Base-by-base conservation (phyloP, 2,113 vertebrate species). In the Antennarius striatus region DNA sequence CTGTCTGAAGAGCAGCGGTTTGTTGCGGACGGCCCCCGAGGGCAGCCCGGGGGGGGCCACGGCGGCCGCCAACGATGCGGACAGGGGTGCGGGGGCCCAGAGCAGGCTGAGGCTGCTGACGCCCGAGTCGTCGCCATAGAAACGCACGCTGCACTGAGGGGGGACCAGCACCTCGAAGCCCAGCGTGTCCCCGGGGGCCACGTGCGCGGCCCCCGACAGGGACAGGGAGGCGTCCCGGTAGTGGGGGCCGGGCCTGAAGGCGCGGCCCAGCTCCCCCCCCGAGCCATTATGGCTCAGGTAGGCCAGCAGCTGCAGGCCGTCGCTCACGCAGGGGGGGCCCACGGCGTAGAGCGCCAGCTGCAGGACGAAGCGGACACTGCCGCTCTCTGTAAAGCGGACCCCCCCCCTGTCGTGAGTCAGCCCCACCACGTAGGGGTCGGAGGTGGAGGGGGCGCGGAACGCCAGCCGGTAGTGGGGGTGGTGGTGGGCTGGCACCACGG, bases 171-270 rank as follows among this genome's bases (percentile, higher is more conserved):
- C 94, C 85, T 95, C 95, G 77, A 94, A 94, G 75, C 73, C 93
- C 46, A 95, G 82, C 3, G 91, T 83, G 79, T 96, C 94, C 49
- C 94, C 93, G 10, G 90, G 89, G 30, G 49, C 80, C 10, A 94
- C 93, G 30, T 70, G 72, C 1, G 90, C 61, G 2, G 91, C 91
- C 4, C 92, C 92, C 0, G 94, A 94, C 60, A 94, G 56, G 29
- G 94, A 94, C 76, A 96, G 88, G 0, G 95, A 95, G 0, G 93
- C 95, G 80, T 95, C 94, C 61, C 93, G 89, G 76, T 95, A 97
- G 90, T 94, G 95, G 55, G 95, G 93, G 0, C 95, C 94, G 10
- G 93, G 84, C 74, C 94, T 94, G 87, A 93, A 93, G 2, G 86
- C 68, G 0, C 91, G 93, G 42, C 85, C 84, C 77, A 95, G 71